Conservation (phyloP, 2,113 vertebrate genomes). For the Elephas maximus region DNA sequence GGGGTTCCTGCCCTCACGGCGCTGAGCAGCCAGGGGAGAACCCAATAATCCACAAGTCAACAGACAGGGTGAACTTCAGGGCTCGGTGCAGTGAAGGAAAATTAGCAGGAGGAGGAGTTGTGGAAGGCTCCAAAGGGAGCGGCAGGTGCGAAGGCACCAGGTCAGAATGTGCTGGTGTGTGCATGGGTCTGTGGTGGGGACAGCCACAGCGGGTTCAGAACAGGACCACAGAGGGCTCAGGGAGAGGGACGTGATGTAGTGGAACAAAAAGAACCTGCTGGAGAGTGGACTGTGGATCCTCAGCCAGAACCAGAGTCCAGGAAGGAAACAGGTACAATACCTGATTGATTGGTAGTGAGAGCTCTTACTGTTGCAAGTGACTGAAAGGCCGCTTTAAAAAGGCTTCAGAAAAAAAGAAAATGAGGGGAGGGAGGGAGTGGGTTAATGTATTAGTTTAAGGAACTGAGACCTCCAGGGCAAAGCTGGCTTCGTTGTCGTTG, state of each 20-base stretch:
- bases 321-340: background rate
- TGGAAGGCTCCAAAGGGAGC: background rate
- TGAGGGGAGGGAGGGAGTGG: too few species aligned
- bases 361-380: background rate
- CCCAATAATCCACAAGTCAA: too few species aligned
- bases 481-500: background rate
- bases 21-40: fast-evolving
- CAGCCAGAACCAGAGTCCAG: background rate
- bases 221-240: background rate
- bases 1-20: background rate
- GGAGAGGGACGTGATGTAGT: background rate
- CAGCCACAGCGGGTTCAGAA: background rate
- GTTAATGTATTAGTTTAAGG: background rate
- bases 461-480: background rate
- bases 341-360: fast-evolving
- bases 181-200: background rate
- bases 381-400: background rate
- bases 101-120: background rate
- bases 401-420: background rate
- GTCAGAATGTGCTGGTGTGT: background rate
- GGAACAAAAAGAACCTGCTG: background rate
- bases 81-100: background rate
- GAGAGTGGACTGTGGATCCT: background rate
- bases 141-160: background rate
- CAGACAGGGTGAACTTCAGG: background rate